Percentiles rank a stretch among this genome's conserved stretches.
Conservation (phyloP, 2,113 vertebrate genomes). For the Sminthopsis crassicaudata region DNA sequence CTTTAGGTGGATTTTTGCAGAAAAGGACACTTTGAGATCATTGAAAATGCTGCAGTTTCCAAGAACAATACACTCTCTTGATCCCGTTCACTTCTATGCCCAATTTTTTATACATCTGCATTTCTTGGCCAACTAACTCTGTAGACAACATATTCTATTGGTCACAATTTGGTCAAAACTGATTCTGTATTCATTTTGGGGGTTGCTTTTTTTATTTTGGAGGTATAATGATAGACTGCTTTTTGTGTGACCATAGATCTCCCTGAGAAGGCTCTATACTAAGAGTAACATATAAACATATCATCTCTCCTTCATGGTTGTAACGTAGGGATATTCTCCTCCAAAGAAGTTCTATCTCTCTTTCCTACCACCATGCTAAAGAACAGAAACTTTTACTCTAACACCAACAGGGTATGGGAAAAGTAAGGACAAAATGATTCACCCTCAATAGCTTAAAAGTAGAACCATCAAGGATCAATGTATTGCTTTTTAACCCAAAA, state of each 20-base stretch:
- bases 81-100: not conserved
- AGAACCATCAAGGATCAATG: not conserved
- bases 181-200: not conserved
- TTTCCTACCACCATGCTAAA: not conserved
- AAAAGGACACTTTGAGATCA: not conserved
- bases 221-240: not conserved
- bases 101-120: not conserved
- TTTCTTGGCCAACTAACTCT: not conserved
- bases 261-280: not conserved
- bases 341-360: not conserved
- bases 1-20: not conserved
- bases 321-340: not conserved
- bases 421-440: not conserved
- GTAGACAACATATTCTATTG: not conserved
- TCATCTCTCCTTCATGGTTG: not conserved
- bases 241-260: not conserved
- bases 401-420: not conserved
- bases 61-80: not conserved
- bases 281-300: not conserved
- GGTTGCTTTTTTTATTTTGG: too few relatives aligned
- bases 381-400: not conserved
- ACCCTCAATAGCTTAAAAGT: not conserved
- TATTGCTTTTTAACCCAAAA: not conserved
- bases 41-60: not conserved
- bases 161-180: not conserved